These are phyloP conservation scores for Lasioglossum villosulum DNA, from an alignment of 2,888 invertebrate species.

Conservation along the genomic window DNA sequence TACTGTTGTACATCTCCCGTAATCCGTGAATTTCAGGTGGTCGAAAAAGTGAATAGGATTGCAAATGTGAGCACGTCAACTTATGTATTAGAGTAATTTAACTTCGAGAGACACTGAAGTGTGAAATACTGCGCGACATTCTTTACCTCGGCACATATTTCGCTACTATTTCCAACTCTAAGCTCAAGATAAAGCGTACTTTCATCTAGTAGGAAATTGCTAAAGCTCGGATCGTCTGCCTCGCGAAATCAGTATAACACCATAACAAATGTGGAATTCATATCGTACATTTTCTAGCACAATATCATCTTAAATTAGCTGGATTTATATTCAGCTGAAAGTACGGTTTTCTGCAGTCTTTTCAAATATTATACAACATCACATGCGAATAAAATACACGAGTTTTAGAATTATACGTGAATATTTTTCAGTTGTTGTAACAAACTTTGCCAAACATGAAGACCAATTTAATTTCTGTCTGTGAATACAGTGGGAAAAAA, in stretches of 20 bases:
- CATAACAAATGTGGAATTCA: not conserved
- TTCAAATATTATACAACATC: not conserved
- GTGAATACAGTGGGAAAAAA: too few relatives aligned
- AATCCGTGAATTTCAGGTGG: not conserved
- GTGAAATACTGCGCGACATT: slow-evolving; percentile 14
- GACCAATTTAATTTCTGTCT: not conserved
- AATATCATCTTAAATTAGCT: not conserved
- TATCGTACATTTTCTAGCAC: not conserved
- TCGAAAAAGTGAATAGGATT: not conserved
- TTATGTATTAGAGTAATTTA: not conserved
- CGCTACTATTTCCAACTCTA: slow-evolving; percentile 13
- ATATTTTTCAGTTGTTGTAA: not conserved
- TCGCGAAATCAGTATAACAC: not conserved
- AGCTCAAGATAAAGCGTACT: slow-evolving; percentile 12
- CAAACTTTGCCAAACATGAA: not conserved
- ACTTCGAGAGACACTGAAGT: slow-evolving; percentile 10
- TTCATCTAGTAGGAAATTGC: slow-evolving; percentile 6
- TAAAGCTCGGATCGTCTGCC: not conserved
- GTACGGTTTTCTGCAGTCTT: not conserved
- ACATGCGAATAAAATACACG: not conserved
- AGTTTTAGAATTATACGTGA: not conserved
- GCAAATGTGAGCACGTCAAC: not conserved
- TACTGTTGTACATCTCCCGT: too few relatives aligned
- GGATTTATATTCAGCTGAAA: not conserved
- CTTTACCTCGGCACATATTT: slow-evolving; percentile 10